phyloP scores from a whole-genome alignment of 2,113 vertebrate genomes.

The Brachionichthys hirsutus region DNA sequence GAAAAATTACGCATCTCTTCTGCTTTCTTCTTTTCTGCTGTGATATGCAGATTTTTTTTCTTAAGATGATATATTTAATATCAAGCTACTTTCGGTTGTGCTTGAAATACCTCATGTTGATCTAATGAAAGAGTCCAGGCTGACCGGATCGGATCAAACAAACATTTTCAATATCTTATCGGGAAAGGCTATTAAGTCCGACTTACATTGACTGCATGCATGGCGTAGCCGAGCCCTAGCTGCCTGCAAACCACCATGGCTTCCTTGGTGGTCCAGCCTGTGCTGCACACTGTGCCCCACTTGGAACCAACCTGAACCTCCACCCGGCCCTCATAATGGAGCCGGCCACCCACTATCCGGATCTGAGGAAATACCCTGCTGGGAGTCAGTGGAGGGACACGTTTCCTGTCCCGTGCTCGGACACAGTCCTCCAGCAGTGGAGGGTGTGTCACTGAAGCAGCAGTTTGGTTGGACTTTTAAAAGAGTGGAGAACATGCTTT shows the following conservation, averaged over 20 bases:
- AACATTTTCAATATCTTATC: background rate
- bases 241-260: constrained; percentile 88
- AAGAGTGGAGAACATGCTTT: constrained; percentile 16
- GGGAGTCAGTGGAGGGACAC: constrained; percentile 65
- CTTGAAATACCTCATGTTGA: too few species aligned
- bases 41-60: too few species aligned
- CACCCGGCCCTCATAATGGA: constrained; percentile 82
- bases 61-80: too few species aligned
- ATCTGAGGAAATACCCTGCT: constrained; percentile 80
- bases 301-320: constrained; percentile 84
- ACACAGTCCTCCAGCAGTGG: background rate
- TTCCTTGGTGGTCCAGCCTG: constrained; percentile 86
- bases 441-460: constrained; percentile 26
- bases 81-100: too few species aligned
- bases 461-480: constrained; percentile 40
- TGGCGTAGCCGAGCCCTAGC: constrained; percentile 87
- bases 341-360: constrained; percentile 83
- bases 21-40: too few species aligned
- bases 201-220: constrained; percentile 88
- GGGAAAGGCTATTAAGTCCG: constrained; percentile 4
- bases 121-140: too few species aligned
- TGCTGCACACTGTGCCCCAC: constrained; percentile 87
- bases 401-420: constrained; percentile 41
- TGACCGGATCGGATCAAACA: too few species aligned
- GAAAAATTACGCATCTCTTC: too few species aligned